These are phyloP conservation scores for Melipona quadrifasciata DNA, from an alignment of 1,140 invertebrate species.

Conservation along the genomic window DNA sequence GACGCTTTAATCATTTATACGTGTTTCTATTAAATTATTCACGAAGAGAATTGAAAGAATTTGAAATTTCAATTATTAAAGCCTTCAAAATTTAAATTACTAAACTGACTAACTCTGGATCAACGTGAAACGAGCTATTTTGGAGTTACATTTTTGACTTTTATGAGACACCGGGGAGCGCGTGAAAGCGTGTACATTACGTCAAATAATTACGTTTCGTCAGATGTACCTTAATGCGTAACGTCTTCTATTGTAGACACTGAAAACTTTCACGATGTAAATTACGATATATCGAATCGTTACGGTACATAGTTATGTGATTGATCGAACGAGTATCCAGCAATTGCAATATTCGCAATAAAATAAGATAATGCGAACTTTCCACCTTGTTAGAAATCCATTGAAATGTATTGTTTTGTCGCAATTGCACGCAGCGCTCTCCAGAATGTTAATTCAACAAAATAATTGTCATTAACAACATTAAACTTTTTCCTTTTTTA, in stretches of 20 bases:
- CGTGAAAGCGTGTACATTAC: constrained; percentile 2
- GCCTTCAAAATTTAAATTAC: too few relatives aligned
- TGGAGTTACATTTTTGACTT: background rate
- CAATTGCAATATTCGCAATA: background rate
- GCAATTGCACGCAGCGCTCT: background rate
- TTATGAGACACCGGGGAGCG: background rate
- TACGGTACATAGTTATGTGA: background rate
- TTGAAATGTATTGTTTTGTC: too few relatives aligned
- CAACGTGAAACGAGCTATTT: background rate
- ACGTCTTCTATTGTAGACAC: background rate
- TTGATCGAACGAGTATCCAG: background rate
- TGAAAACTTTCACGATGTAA: constrained; percentile 13
- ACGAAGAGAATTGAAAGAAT: background rate
- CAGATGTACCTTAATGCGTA: background rate
- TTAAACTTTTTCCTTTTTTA: background rate
- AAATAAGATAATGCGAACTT: background rate
- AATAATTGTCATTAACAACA: background rate
- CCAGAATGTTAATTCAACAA: background rate
- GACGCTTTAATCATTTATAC: background rate
- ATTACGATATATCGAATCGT: background rate
- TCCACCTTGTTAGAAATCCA: background rate
- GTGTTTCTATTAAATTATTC: background rate
- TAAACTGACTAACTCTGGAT: background rate
- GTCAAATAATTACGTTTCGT: constrained; percentile 11
- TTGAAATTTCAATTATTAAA: background rate